Evolutionary conservation across 1,140 invertebrate species (phyloP), one percentile per base, ranked within the genome.

Genomic region (Lineus longissimus): DNA sequence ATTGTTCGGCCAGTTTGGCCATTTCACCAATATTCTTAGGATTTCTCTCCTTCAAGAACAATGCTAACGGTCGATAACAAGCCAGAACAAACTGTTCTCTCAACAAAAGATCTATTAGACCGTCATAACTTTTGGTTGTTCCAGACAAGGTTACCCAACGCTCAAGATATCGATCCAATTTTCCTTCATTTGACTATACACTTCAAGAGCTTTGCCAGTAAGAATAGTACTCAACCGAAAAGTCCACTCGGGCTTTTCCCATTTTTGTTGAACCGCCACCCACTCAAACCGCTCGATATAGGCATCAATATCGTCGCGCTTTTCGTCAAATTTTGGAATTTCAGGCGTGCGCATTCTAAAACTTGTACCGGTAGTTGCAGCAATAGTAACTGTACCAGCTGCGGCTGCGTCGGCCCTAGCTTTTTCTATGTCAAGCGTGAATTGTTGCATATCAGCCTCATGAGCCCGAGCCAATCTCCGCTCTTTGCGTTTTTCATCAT

Each of bases 201-300:
- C 70, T 29, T 70, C 68, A n/a, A 68, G 54, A 29, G 65, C 68
- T 30, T 43, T 63, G 23, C 68, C 65, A 22, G 59, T 67, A 13
- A 70, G 51, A 1, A 66, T 41, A 13, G 60, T 61, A 62, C 64
- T 67, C 2, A 70, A 54, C 41, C 62, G 25, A 7, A 40, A 41
- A n/a, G 56, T 15, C 67, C 67, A 71, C 13, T 30, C 30, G 0
- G 43, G 36, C 25, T 57, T 30, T 2, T 36, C 19, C 66, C 64
- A 71, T 25, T 64, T 43, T 27, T 61, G 57, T 25, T 45, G 33
- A 13, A 0, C 11, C 11, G 64, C 64, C 64, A 61, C 62, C 6
- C 62, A 40, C 36, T 69, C 68, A 59, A 69, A 69, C n/a, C 62
- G 43, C 4, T 59, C 13, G 2, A 66, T 29, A 31, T 62, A 54